phyloP scores from a whole-genome alignment of 2,797 vertebrate species.

The Gymnopithys bicolor region DNA sequence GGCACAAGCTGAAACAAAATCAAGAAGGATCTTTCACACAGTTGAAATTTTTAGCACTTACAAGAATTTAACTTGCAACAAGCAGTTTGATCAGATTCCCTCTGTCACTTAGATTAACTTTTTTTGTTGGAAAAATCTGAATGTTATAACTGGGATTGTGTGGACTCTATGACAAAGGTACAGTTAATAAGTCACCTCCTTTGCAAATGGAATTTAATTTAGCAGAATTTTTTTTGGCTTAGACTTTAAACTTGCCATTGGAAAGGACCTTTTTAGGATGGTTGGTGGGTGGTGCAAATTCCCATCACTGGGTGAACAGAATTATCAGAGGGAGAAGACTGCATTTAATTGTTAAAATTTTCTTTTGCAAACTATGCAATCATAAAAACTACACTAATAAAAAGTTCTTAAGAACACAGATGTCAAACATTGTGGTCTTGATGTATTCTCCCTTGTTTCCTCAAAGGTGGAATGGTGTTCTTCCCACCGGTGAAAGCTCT shows the following conservation, averaged over 20 bases:
- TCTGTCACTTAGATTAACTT: neutral
- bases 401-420: neutral
- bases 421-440: neutral
- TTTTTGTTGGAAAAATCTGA: neutral
- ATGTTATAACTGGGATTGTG: neutral
- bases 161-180: neutral
- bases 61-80: neutral
- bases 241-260: neutral
- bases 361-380: slow-evolving; percentile 60
- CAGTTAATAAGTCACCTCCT: neutral
- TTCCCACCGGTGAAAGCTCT: neutral
- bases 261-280: neutral
- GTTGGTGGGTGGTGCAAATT: neutral
- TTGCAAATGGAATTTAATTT: neutral
- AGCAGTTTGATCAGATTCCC: neutral
- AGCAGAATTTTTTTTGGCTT: neutral
- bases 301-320: neutral
- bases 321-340: neutral
- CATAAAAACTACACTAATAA: slow-evolving; percentile 44
- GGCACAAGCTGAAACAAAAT: slow-evolving; percentile 11
- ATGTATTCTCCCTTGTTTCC: neutral
- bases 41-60: neutral
- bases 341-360: slow-evolving; percentile 25
- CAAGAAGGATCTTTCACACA: rapidly evolving
- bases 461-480: rapidly evolving